Base-by-base conservation (phyloP, 2,797 vertebrate species). In the Etheostoma nigrum region DNA sequence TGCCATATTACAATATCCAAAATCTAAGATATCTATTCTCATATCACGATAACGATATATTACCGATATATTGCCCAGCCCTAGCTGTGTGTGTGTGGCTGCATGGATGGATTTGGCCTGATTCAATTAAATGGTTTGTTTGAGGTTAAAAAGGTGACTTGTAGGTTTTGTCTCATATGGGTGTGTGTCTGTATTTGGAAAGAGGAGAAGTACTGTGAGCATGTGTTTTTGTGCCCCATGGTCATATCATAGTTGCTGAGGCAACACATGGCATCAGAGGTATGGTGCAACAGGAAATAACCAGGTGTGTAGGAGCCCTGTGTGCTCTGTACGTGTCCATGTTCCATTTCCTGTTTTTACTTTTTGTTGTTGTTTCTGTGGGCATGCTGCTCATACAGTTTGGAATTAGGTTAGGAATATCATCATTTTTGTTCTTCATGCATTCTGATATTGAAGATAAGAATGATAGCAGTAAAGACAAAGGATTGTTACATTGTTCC, bases 301-400 rank as follows among this genome's bases (percentile, higher is more conserved):
- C 72, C 83, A 57, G 72, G 74, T 60, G 78, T 69, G 76, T 76
- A 86, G 75, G 85, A 87, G 73, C 57, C 57, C 60, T 86, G 78
- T 81, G 40, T 82, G 52, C 72, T 86, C 55, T 68, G 67, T 59
- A 74, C 64, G 65, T 58, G 70, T 79, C 82, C 74, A 67, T 78
- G 70, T 63, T 87, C 78, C 76, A 82, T 88, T 91, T 92, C 89
- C 88, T 88, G 88, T 88, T 90, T 91, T 82, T 49, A 21, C 52
- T 84, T 69, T 67, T 71, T 76, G 33, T 40, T 23, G 36, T 11
- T 40, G 36, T 42, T 72, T 54, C 40, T 60, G 8, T 14, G 21
- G 19, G 61, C 53, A 4, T 59, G 51, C 57, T 49, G 51, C 57
- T 72, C 40, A 58, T 59, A 19, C 21, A 36, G 16, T 58, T 53